Evolutionary conservation across 2,888 invertebrate species (phyloP).

Genomic region (Agelastica alni): DNA sequence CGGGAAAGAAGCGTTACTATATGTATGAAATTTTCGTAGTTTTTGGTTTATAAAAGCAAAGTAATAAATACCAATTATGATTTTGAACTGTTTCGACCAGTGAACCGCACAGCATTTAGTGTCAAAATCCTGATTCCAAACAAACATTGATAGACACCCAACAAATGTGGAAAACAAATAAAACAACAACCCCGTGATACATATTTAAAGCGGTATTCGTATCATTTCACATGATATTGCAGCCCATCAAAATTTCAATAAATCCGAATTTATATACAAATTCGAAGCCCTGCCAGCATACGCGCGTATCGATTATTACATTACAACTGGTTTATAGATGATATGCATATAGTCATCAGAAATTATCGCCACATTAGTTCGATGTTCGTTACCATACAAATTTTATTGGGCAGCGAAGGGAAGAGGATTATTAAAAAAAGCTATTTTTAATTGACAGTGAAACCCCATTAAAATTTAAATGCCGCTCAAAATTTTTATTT

Average conservation of each 20-base stretch:
- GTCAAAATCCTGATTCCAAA: slow-evolving; percentile 12
- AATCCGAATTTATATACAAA: slow-evolving; percentile 17
- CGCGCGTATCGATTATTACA: slow-evolving; percentile 30
- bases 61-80: neutral
- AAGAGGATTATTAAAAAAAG: neutral
- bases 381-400: slow-evolving; percentile 24
- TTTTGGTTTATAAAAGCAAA: neutral
- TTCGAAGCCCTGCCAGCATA: neutral
- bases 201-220: slow-evolving; percentile 15
- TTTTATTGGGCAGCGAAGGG: neutral
- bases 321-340: slow-evolving; percentile 30
- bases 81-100: slow-evolving; percentile 3
- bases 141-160: slow-evolving; percentile 15
- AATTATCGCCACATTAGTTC: slow-evolving; percentile 29
- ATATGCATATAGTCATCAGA: slow-evolving; percentile 24
- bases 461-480: too few species aligned
- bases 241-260: slow-evolving; percentile 13
- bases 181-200: slow-evolving; percentile 9
- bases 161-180: slow-evolving; percentile 18
- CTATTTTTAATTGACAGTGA: neutral
- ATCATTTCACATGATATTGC: slow-evolving; percentile 16
- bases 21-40: too few species aligned
- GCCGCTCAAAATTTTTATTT: too few species aligned
- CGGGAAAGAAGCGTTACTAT: too few species aligned
- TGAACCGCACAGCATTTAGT: slow-evolving; percentile 2